phyloP scores from a whole-genome alignment of 1,140 invertebrate genomes.

The Cherax destructor region DNA sequence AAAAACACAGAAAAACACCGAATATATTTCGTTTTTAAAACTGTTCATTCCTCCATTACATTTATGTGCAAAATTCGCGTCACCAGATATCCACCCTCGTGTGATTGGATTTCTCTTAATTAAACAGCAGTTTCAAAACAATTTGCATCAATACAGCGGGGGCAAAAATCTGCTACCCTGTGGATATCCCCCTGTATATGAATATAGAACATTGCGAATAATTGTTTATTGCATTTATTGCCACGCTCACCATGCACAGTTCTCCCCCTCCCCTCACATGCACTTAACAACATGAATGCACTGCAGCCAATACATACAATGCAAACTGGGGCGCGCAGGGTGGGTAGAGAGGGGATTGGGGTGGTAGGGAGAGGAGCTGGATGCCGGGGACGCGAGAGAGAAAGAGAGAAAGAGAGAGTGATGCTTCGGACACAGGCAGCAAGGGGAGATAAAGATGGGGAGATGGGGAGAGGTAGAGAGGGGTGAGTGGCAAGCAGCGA shows the following conservation, averaged over 20 bases:
- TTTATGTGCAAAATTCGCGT: slow-evolving; percentile 68
- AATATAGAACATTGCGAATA: slow-evolving; percentile 69
- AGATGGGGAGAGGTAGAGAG: slow-evolving; percentile 18
- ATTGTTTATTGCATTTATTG: slow-evolving; percentile 69
- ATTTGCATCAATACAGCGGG: slow-evolving; percentile 69
- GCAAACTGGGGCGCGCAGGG: slow-evolving; percentile 56
- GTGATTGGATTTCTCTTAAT: slow-evolving; percentile 69
- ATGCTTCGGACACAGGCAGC: slow-evolving; percentile 26
- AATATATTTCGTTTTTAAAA: slow-evolving; percentile 68
- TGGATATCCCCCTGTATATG: slow-evolving; percentile 69
- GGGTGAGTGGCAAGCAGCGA: slow-evolving; percentile 2
- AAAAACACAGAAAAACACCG: slow-evolving; percentile 36
- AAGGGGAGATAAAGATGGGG: slow-evolving; percentile 21
- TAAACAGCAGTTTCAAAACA: slow-evolving; percentile 69
- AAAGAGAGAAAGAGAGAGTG: neutral
- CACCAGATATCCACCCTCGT: slow-evolving; percentile 68
- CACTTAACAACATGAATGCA: slow-evolving; percentile 69
- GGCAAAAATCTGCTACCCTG: slow-evolving; percentile 68
- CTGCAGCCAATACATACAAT: slow-evolving; percentile 69
- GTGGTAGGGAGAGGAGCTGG: slow-evolving; percentile 12
- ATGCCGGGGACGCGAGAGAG: neutral
- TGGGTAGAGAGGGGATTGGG: neutral
- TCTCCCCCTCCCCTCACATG: slow-evolving; percentile 66
- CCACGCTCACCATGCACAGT: slow-evolving; percentile 60
- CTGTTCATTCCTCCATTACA: slow-evolving; percentile 66